Percentiles rank a stretch among this genome's conserved stretches.
Evolutionary conservation across 2,888 invertebrate species (phyloP).

Genomic region (Iphiclides podalirius): DNA sequence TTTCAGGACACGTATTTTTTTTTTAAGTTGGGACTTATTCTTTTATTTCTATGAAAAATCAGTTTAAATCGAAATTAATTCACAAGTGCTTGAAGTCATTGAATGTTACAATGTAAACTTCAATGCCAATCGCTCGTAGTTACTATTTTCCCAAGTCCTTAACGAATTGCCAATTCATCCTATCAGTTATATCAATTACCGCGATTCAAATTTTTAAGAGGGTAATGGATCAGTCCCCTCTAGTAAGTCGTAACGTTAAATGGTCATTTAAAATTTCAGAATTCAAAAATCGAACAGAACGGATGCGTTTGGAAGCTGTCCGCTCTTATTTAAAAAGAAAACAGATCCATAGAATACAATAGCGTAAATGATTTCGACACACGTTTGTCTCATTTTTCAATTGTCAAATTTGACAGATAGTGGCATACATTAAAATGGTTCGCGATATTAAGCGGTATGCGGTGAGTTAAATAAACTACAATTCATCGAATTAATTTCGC

Average conservation of each 20-base stretch:
- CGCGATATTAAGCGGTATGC: constrained; percentile 6
- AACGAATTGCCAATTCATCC: background rate
- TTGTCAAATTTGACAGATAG: constrained; percentile 24
- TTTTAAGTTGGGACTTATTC: no score
- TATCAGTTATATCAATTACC: background rate
- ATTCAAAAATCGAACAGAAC: background rate
- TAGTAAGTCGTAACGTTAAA: background rate
- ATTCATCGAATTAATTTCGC: background rate
- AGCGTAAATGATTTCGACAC: constrained; percentile 7
- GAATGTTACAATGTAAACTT: no score
- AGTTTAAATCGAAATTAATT: no score
- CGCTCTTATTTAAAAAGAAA: background rate
- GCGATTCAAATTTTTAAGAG: background rate
- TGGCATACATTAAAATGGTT: constrained; percentile 9
- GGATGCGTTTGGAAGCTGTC: background rate
- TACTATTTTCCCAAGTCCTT: no score
- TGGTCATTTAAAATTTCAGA: background rate
- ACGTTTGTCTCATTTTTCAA: constrained; percentile 26
- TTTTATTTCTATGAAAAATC: no score
- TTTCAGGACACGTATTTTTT: no score
- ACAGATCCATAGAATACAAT: constrained; percentile 1
- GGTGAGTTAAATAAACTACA: constrained; percentile 13
- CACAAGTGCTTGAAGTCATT: no score
- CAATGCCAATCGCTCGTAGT: no score
- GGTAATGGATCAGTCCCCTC: background rate